Evolutionary conservation across 2,797 vertebrate genomes (phyloP).

Genomic region (Neosilurus mollespiculum): DNA sequence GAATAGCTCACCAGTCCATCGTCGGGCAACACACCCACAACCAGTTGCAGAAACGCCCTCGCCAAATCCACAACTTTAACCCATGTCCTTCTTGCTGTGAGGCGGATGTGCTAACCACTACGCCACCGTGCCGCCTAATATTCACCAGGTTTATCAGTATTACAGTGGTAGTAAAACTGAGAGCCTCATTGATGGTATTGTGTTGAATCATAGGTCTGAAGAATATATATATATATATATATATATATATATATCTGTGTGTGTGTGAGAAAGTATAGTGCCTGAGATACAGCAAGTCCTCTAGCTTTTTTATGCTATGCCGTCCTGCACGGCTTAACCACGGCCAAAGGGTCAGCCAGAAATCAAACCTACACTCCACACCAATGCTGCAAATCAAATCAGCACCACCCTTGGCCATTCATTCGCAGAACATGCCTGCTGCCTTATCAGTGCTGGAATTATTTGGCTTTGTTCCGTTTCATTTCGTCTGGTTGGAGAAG

Average conservation of each 20-base stretch:
- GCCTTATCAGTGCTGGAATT: slow-evolving; percentile 40
- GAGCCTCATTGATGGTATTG: not conserved
- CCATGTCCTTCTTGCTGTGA: no score
- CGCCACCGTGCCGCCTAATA: not conserved
- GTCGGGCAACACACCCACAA: no score
- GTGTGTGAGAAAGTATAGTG: not conserved
- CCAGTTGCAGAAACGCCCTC: no score
- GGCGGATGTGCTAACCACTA: no score
- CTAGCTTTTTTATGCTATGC: slow-evolving; percentile 2
- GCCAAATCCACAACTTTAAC: no score
- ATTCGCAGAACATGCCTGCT: slow-evolving; percentile 40
- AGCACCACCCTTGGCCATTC: slow-evolving; percentile 27
- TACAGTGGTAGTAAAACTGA: not conserved
- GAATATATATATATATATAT: no score
- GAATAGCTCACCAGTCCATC: no score
- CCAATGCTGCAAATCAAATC: slow-evolving; percentile 41
- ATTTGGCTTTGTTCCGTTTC: slow-evolving; percentile 32
- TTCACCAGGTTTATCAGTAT: not conserved
- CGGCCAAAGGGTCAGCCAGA: slow-evolving; percentile 43
- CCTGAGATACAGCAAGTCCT: not conserved
- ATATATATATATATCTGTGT: no score
- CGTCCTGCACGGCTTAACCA: slow-evolving; percentile 23
- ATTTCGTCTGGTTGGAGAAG: slow-evolving; percentile 37
- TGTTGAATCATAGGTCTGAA: not conserved
- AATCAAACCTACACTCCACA: slow-evolving; percentile 33